Evolutionary conservation across 2,888 invertebrate genomes (phyloP).

Genomic region (Nephrotoma flavescens): DNA sequence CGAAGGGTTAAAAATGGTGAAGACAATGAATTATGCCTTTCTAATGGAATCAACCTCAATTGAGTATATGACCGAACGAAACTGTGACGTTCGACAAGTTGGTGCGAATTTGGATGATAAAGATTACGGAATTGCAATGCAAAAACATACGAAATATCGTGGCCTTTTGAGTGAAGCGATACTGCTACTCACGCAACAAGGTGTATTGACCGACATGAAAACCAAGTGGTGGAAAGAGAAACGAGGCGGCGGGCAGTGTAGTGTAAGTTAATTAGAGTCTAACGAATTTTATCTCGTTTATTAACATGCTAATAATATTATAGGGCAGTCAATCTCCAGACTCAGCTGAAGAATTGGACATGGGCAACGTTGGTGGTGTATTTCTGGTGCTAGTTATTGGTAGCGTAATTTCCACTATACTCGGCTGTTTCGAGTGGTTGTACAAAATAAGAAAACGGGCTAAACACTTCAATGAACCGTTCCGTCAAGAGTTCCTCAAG

Average conservation of each 20-base stretch:
- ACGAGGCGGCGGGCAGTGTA: conserved; percentile 57
- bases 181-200: conserved; percentile 71
- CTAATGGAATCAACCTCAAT: conserved; percentile 67
- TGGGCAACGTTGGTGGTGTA: conserved; percentile 51
- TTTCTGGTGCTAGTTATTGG: conserved; percentile 44
- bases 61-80: conserved; percentile 52
- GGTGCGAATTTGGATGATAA: conserved; percentile 52
- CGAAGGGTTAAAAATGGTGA: conserved; percentile 39
- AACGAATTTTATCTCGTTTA: not conserved
- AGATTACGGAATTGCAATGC: conserved; percentile 60
- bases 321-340: conserved; percentile 19
- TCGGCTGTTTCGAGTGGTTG: conserved; percentile 26
- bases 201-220: conserved; percentile 60
- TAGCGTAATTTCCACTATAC: conserved; percentile 25
- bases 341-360: conserved; percentile 37
- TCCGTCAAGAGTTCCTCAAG: conserved; percentile 42
- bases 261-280: conserved; percentile 33
- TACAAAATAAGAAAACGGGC: conserved; percentile 24
- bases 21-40: conserved; percentile 48
- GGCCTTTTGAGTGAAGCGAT: conserved; percentile 67
- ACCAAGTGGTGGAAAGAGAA: conserved; percentile 85
- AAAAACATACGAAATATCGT: conserved; percentile 47
- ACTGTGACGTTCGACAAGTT: conserved; percentile 46
- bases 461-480: conserved; percentile 31
- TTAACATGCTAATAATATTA: not conserved